phyloP scores from a whole-genome alignment of 2,888 invertebrate genomes.

The Andrena bucephala region DNA sequence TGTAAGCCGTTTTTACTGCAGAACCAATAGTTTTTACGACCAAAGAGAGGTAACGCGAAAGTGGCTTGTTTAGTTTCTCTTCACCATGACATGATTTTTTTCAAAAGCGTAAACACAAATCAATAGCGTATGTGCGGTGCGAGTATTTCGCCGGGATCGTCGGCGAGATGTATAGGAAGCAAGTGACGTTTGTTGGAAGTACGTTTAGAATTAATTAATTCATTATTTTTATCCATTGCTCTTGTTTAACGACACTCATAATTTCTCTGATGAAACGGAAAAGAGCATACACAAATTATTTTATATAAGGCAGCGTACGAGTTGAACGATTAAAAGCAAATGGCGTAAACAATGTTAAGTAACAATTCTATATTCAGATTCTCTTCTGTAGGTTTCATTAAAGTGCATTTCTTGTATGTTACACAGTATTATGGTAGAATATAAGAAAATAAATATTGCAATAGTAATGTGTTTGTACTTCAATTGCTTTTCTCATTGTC shows the following conservation, averaged over 20 bases:
- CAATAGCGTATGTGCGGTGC: slow-evolving; percentile 40
- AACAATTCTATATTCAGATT: slow-evolving; percentile 84
- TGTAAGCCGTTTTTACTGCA: slow-evolving; percentile 72
- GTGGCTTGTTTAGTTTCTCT: slow-evolving; percentile 80
- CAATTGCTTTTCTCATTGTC: slow-evolving; percentile 6
- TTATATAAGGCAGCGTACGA: slow-evolving; percentile 68
- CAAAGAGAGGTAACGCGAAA: slow-evolving; percentile 75
- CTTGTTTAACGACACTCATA: slow-evolving; percentile 44
- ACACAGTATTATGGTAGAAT: slow-evolving; percentile 94
- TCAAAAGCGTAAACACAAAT: slow-evolving; percentile 62
- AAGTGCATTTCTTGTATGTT: slow-evolving; percentile 96
- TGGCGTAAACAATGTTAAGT: slow-evolving; percentile 74
- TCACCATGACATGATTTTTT: slow-evolving; percentile 76
- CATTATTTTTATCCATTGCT: slow-evolving; percentile 45
- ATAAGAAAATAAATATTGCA: slow-evolving; percentile 83
- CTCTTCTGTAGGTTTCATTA: slow-evolving; percentile 95
- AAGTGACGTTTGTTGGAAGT: slow-evolving; percentile 45
- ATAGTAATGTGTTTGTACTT: slow-evolving; percentile 70
- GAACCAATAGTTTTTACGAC: slow-evolving; percentile 61
- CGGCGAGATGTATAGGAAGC: slow-evolving; percentile 35
- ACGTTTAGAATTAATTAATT: slow-evolving; percentile 50
- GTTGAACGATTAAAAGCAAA: slow-evolving; percentile 71
- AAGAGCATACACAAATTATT: slow-evolving; percentile 68
- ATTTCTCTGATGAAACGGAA: slow-evolving; percentile 50
- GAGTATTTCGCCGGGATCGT: slow-evolving; percentile 45